phyloP scores from a whole-genome alignment of 2,113 vertebrate species.

The Pomatostomus ruficeps region DNA sequence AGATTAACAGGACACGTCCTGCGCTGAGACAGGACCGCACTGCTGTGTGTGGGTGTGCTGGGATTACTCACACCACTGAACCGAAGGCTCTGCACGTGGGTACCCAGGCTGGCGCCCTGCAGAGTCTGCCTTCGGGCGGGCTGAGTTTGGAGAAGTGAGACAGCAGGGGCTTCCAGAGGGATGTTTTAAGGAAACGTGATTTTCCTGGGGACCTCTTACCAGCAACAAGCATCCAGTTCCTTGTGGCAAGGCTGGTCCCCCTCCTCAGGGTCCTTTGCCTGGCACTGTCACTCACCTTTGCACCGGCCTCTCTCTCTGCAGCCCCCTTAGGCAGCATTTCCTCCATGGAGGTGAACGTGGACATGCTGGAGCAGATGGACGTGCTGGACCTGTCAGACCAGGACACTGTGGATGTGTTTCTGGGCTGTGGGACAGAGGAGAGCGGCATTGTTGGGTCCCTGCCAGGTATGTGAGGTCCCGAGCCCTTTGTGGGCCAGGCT shows the following conservation, averaged over 20 bases:
- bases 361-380: conserved; percentile 93
- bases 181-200: not conserved
- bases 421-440: conserved; percentile 82
- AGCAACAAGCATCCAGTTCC: not conserved
- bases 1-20: not conserved
- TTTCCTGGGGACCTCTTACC: not conserved
- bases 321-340: conserved; percentile 93
- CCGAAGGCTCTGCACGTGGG: not conserved
- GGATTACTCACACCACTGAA: not conserved
- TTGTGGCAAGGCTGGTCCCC: not conserved
- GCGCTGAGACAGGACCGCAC: not conserved
- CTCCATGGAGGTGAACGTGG: conserved; percentile 97
- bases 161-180: not conserved
- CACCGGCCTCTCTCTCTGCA: conserved; percentile 21
- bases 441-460: conserved; percentile 60
- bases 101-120: not conserved
- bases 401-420: conserved; percentile 89
- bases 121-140: not conserved
- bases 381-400: conserved; percentile 88
- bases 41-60: not conserved
- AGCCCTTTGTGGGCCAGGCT: not conserved
- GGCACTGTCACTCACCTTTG: not conserved
- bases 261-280: not conserved
- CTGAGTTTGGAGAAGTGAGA: not conserved
- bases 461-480: conserved; percentile 65